Percentiles rank a stretch among this genome's conserved stretches.
Evolutionary conservation across 1,140 invertebrate genomes (phyloP).

Genomic region (Eubasilissa regina): DNA sequence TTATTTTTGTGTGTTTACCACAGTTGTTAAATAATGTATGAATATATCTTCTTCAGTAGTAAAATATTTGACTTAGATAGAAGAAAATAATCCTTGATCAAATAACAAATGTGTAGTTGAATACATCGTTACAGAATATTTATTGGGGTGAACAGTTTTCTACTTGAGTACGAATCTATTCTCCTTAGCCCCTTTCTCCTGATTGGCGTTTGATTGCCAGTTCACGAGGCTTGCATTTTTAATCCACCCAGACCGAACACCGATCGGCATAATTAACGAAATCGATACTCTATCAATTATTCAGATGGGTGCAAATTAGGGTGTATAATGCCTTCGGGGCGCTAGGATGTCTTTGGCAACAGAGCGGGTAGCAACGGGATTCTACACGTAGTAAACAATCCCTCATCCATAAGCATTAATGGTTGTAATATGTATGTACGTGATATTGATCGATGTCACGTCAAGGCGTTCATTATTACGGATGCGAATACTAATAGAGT

Average conservation of each 20-base stretch:
- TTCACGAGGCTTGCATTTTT: conserved; percentile 29
- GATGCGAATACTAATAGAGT: too few species aligned
- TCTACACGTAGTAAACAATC: conserved; percentile 5
- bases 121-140: too few species aligned
- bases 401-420: neutral
- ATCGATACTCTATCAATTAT: conserved; percentile 43
- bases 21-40: too few species aligned
- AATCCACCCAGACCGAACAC: conserved; percentile 13
- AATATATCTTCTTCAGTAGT: too few species aligned
- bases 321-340: neutral
- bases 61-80: too few species aligned
- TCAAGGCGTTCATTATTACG: too few species aligned
- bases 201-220: conserved; percentile 30
- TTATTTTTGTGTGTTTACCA: too few species aligned
- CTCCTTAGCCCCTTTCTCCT: neutral
- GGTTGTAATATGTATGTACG: neutral
- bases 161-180: too few species aligned
- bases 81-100: too few species aligned
- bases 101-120: too few species aligned
- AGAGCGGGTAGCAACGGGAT: neutral
- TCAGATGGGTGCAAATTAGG: conserved; percentile 38
- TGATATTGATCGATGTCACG: neutral
- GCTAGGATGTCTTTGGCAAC: neutral
- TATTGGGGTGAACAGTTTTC: too few species aligned
- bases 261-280: conserved; percentile 39